phyloP scores from a whole-genome alignment of 2,113 vertebrate genomes.

The Myrmecobius fasciatus region DNA sequence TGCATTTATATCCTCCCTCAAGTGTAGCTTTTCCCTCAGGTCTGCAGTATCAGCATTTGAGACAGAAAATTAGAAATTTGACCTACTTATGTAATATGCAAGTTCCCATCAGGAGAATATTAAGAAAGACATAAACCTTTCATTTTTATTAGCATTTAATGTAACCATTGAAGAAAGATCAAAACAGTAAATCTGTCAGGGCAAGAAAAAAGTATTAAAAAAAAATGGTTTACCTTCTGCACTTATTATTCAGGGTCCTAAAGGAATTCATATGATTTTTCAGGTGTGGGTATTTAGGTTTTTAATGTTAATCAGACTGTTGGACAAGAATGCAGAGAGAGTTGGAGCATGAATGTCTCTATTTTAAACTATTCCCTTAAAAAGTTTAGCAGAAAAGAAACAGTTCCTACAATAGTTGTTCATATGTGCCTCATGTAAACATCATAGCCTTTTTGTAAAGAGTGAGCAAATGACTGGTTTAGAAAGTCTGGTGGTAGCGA shows the following conservation, averaged over 20 bases:
- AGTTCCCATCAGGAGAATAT: conserved; percentile 76
- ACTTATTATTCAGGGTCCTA: conserved; percentile 51
- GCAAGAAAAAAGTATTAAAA: conserved; percentile 57
- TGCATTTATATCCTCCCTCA: conserved; percentile 19
- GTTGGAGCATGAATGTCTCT: conserved; percentile 42
- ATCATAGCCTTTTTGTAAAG: background rate
- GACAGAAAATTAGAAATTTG: conserved; percentile 80
- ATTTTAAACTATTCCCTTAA: conserved; percentile 16
- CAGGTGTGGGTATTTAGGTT: background rate
- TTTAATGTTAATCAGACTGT: background rate
- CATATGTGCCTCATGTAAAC: background rate
- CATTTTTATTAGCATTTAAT: conserved; percentile 79
- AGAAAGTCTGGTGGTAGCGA: background rate
- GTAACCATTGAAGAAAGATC: conserved; percentile 79
- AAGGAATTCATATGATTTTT: conserved; percentile 60
- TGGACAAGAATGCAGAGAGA: conserved; percentile 34
- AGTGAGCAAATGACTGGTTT: background rate
- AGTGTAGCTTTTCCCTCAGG: conserved; percentile 51
- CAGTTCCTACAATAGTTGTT: background rate
- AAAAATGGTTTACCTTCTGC: conserved; percentile 62
- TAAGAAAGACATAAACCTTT: conserved; percentile 79
- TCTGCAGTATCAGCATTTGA: conserved; percentile 77
- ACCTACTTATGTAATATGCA: conserved; percentile 75
- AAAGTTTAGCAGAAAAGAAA: conserved; percentile 8
- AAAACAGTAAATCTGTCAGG: conserved; percentile 80